A percentile compares a stretch with the other conserved stretches of the same genome.
phyloP scores from a whole-genome alignment of 1,140 invertebrate species.

The Drosophila bipectinata region DNA sequence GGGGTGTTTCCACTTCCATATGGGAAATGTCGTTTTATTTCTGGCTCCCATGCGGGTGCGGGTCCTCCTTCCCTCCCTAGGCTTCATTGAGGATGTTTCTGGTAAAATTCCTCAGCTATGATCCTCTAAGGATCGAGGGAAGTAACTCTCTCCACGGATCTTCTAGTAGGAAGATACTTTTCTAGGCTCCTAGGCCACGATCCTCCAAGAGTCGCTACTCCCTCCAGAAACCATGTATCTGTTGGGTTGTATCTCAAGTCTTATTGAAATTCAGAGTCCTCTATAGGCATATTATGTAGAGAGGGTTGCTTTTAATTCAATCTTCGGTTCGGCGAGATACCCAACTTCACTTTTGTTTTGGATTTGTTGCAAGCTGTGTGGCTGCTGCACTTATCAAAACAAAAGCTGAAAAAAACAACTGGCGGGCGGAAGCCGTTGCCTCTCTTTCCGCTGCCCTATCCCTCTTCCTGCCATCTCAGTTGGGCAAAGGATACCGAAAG shows the following conservation, averaged over 20 bases:
- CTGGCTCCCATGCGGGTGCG: constrained; percentile 22
- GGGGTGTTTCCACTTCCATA: constrained; percentile 41
- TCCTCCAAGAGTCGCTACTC: neutral
- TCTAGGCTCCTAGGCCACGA: constrained; percentile 17
- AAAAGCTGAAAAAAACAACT: constrained; percentile 28
- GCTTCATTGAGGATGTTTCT: constrained; percentile 5
- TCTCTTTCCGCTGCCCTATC: neutral
- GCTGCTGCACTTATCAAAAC: constrained; percentile 36
- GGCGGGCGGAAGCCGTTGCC: constrained; percentile 22
- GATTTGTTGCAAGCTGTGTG: constrained; percentile 30
- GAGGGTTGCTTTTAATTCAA: too few relatives aligned
- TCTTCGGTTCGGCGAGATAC: too few relatives aligned
- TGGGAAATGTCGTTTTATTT: constrained; percentile 9
- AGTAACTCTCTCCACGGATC: too few relatives aligned
- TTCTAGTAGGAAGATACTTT: neutral
- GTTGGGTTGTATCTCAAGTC: too few relatives aligned
- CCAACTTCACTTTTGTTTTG: constrained; percentile 16
- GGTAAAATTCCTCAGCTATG: constrained; percentile 16
- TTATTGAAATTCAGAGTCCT: too few relatives aligned
- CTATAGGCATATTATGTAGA: too few relatives aligned
- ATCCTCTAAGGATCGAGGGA: neutral
- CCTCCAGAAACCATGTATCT: too few relatives aligned
- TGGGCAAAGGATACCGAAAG: constrained; percentile 31
- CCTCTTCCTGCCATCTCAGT: constrained; percentile 26
- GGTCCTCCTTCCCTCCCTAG: neutral